A percentile compares a stretch with the other conserved stretches of the same genome.
phyloP scores from a whole-genome alignment of 2,888 invertebrate genomes.

The Eilema caniola region DNA sequence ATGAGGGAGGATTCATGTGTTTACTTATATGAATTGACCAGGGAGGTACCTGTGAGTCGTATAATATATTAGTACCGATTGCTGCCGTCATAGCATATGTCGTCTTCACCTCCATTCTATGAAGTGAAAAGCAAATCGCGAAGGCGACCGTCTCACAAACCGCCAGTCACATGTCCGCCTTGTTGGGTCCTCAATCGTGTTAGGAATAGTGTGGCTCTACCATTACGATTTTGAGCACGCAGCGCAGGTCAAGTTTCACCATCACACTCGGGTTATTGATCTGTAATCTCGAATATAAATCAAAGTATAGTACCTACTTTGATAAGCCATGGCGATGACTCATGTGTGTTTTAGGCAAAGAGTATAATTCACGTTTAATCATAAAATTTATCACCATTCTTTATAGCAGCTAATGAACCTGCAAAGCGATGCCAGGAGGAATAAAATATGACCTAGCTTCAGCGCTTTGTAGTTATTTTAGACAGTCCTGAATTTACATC shows the following conservation, averaged over 20 bases:
- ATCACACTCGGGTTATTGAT: background rate
- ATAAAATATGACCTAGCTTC: background rate
- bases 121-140: background rate
- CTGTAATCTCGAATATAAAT: background rate
- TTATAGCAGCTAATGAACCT: background rate
- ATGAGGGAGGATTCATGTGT: background rate
- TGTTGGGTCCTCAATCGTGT: background rate
- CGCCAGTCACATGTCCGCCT: no score
- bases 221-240: background rate
- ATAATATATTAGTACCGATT: background rate
- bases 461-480: no score
- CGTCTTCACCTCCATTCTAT: background rate
- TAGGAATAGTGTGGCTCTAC: background rate
- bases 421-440: background rate
- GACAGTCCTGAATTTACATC: no score
- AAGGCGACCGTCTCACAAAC: no score
- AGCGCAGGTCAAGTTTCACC: background rate
- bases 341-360: background rate
- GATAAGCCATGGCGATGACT: background rate
- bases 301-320: background rate
- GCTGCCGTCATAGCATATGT: background rate
- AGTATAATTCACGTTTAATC: background rate
- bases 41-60: background rate
- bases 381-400: background rate
- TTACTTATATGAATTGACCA: background rate